Evolutionary conservation across 2,888 invertebrate species (phyloP), one percentile per base, ranked within the genome.

Genomic region (Reticulitermes lucifugus): DNA sequence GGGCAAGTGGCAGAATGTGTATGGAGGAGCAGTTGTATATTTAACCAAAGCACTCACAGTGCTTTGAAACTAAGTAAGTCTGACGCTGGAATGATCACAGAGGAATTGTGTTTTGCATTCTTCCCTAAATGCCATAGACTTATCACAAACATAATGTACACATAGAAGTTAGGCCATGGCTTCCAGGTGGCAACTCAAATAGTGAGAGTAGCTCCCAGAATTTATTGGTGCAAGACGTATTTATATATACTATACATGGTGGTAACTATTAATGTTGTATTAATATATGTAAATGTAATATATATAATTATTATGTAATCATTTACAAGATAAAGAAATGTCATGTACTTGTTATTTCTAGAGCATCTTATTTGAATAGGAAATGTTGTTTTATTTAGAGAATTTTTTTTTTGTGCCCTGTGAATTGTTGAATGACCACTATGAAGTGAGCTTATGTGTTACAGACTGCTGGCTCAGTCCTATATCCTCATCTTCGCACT

Each of bases 231-330:
- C 80, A 80, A 73, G 80, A 80, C 35, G 79, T 80, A 80, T 80
- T 80, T 80, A 60, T 80, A 35, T 79, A 79, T 79, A 79, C 46
- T 79, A 79, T 79, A 79, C 79, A 79, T 60, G 80, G 55, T 80
- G 80, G 80, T 80, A 79, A 79, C 79, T 79, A 60, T 80, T 80
- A 59, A 60, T 80, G 80, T 80, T 80, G 80, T 80, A 80, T 80
- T 60, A 60, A 55, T 80, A 55, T 80, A 35, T 80, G 80, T 80
- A 80, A 59, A 29, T 80, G 80, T 60, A 80, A 80, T 60, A 80
- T 80, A 79, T 79, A 79, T 59, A 80, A 80, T 80, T 80, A 80
- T 80, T 80, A 80, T 80, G 80, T 80, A 80, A 55, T 29, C 35
- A 80, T 80, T 80, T 80, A 60, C 80, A 80, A 80, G 59, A 80